A percentile compares a stretch with the other conserved stretches of the same genome.
phyloP scores from a whole-genome alignment of 2,797 vertebrate species.

The Accipiter minullus region DNA sequence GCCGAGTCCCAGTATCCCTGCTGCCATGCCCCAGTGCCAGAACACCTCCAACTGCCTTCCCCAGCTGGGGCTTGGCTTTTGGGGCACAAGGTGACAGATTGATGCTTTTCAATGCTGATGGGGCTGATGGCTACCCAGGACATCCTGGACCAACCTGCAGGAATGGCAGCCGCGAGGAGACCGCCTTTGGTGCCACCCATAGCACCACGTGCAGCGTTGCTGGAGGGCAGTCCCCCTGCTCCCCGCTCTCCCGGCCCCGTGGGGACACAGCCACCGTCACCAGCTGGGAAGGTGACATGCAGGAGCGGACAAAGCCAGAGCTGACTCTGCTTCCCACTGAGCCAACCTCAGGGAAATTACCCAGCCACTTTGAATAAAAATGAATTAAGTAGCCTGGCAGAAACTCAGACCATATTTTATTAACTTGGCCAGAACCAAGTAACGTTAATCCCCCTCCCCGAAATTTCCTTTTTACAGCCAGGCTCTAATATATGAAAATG shows the following conservation, averaged over 20 bases:
- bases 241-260: rapidly evolving
- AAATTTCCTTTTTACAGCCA: slow-evolving; percentile 32
- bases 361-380: slow-evolving; percentile 47
- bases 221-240: not conserved
- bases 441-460: not conserved
- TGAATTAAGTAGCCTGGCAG: slow-evolving; percentile 61
- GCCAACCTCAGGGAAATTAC: slow-evolving; percentile 47
- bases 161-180: not conserved
- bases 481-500: slow-evolving; percentile 2
- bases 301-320: not conserved
- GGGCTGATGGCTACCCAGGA: not conserved
- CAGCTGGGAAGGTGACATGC: slow-evolving; percentile 10
- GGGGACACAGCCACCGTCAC: not conserved
- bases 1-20: not conserved
- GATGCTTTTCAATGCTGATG: not conserved
- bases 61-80: not conserved
- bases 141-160: not conserved
- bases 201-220: not conserved
- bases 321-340: slow-evolving; percentile 13
- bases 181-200: not conserved
- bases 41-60: not conserved
- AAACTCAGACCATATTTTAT: slow-evolving; percentile 56
- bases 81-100: not conserved
- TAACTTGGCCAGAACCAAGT: slow-evolving; percentile 42
- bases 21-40: not conserved